Percentiles rank a stretch among this genome's conserved stretches.
Evolutionary conservation across 2,888 invertebrate genomes (phyloP).

Genomic region (Caenorhabditis japonica): DNA sequence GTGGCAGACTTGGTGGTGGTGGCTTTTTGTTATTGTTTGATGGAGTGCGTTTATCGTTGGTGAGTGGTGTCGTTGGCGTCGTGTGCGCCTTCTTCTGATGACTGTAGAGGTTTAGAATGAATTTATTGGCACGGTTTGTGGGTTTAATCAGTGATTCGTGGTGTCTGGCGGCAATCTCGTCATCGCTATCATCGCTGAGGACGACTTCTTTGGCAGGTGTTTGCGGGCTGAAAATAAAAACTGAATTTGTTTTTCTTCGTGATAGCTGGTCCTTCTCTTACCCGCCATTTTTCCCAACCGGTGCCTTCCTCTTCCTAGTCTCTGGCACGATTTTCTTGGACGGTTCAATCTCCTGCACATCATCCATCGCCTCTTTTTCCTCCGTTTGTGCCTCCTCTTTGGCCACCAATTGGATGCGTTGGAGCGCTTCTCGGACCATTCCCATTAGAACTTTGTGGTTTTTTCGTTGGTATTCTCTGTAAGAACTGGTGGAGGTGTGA

Average conservation of each 20-base stretch:
- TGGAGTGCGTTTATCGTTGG: neutral
- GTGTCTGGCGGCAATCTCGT: constrained; percentile 32
- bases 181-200: constrained; percentile 50
- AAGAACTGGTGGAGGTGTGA: no score
- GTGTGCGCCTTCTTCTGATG: constrained; percentile 7
- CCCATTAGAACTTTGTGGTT: constrained; percentile 56
- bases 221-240: no score
- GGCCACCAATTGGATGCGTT: constrained; percentile 29
- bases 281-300: neutral
- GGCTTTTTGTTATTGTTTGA: constrained; percentile 1
- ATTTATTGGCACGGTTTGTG: constrained; percentile 61
- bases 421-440: constrained; percentile 56
- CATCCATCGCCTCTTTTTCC: constrained; percentile 42
- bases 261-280: no score
- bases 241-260: no score
- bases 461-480: constrained; percentile 63
- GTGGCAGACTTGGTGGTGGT: constrained; percentile 18
- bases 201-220: constrained; percentile 18
- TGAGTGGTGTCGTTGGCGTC: neutral
- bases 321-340: constrained; percentile 8
- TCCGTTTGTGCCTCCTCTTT: constrained; percentile 23
- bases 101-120: constrained; percentile 55
- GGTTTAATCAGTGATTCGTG: constrained; percentile 44
- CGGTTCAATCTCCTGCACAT: constrained; percentile 42
- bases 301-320: constrained; percentile 42